These are phyloP conservation scores for Leucosticte australis DNA, from an alignment of 2,113 vertebrate species.

Conservation along the genomic window DNA sequence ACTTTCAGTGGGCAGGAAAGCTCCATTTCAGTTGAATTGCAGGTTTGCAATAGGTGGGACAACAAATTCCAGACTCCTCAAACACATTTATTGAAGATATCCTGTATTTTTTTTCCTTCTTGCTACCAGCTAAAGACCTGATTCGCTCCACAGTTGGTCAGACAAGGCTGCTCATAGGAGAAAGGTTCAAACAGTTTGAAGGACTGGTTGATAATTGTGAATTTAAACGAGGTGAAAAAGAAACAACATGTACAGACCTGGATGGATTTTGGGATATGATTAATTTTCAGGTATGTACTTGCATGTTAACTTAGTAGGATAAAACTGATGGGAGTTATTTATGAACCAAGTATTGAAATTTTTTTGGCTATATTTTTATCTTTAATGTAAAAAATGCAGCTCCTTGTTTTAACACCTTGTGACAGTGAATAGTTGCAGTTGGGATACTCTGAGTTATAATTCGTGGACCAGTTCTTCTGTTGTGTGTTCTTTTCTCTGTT, in stretches of 20 bases:
- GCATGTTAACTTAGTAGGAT: background rate
- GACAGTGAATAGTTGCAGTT: background rate
- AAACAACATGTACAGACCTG: slow-evolving; percentile 87
- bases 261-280: slow-evolving; percentile 99
- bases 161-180: slow-evolving; percentile 87
- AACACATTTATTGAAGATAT: background rate
- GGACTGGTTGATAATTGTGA: slow-evolving; percentile 93
- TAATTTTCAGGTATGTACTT: slow-evolving; percentile 77
- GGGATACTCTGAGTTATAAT: accelerated
- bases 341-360: background rate
- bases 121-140: slow-evolving; percentile 80
- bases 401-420: background rate
- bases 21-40: background rate
- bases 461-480: background rate
- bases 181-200: slow-evolving; percentile 91
- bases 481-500: background rate
- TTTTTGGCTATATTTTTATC: background rate
- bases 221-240: slow-evolving; percentile 84
- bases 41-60: background rate
- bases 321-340: background rate
- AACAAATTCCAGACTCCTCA: background rate
- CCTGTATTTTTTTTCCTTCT: background rate
- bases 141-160: slow-evolving; percentile 88
- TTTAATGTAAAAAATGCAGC: background rate
- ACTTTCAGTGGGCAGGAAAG: background rate